phyloP scores from a whole-genome alignment of 2,113 vertebrate species.

The Megaleporinus macrocephalus region DNA sequence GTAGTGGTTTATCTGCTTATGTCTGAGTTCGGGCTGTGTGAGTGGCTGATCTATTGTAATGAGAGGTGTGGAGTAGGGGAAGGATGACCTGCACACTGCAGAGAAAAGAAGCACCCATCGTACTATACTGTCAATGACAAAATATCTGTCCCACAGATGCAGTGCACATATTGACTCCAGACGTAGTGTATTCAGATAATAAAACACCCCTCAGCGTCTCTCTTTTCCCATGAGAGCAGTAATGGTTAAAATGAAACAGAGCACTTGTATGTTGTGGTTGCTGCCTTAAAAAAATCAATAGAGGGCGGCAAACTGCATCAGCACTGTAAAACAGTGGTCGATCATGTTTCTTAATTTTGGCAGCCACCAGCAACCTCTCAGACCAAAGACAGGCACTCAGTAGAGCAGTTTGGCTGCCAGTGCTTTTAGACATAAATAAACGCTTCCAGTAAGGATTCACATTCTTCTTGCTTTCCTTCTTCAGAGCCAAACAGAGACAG shows the following conservation, averaged over 20 bases:
- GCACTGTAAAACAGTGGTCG: slow-evolving; percentile 38
- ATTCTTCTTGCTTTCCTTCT: neutral
- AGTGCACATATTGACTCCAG: neutral
- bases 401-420: neutral
- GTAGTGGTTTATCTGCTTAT: neutral
- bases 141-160: neutral
- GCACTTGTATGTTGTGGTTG: slow-evolving; percentile 40
- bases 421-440: neutral
- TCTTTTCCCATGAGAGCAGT: slow-evolving; percentile 27
- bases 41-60: slow-evolving; percentile 25
- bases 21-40: slow-evolving; percentile 27
- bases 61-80: slow-evolving; percentile 30
- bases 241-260: slow-evolving; percentile 25
- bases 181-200: neutral
- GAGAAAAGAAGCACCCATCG: slow-evolving; percentile 32
- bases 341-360: slow-evolving; percentile 48
- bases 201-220: slow-evolving; percentile 3
- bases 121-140: slow-evolving; percentile 2
- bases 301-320: slow-evolving; percentile 21
- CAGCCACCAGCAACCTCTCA: slow-evolving; percentile 24
- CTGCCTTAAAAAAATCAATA: slow-evolving; percentile 48
- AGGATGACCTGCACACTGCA: slow-evolving; percentile 48
- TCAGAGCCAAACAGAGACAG: slow-evolving; percentile 85
- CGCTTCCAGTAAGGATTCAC: neutral
- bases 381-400: neutral